Conservation (phyloP, 2,888 invertebrate species). For the Drosophila leonis region DNA sequence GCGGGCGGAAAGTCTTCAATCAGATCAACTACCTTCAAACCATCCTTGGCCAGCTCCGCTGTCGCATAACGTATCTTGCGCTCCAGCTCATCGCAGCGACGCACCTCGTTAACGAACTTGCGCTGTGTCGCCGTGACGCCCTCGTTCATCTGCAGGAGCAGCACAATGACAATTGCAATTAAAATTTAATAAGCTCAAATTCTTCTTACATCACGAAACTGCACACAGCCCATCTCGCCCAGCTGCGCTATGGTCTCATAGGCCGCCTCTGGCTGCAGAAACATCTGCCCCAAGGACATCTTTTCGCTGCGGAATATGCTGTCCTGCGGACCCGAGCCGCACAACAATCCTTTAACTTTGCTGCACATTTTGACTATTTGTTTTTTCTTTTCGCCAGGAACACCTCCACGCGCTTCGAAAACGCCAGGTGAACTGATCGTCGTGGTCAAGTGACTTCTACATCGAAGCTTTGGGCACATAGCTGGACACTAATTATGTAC, state of each 20-base stretch:
- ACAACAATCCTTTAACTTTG: slow-evolving; percentile 51
- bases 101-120: slow-evolving; percentile 93
- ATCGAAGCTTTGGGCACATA: slow-evolving; percentile 35
- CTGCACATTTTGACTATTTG: slow-evolving; percentile 29
- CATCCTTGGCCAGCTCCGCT: slow-evolving; percentile 91
- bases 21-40: slow-evolving; percentile 90
- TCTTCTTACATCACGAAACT: slow-evolving; percentile 94
- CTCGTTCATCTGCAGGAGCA: slow-evolving; percentile 88
- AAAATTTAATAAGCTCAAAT: not conserved
- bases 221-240: slow-evolving; percentile 96
- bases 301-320: slow-evolving; percentile 94
- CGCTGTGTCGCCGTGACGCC: slow-evolving; percentile 92
- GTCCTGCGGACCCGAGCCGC: slow-evolving; percentile 85
- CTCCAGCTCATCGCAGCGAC: slow-evolving; percentile 94
- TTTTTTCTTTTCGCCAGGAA: slow-evolving; percentile 18
- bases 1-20: slow-evolving; percentile 89
- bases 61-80: slow-evolving; percentile 92
- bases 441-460: slow-evolving; percentile 66
- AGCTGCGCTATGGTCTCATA: slow-evolving; percentile 96
- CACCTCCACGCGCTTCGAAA: slow-evolving; percentile 42
- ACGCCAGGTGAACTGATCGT: slow-evolving; percentile 65
- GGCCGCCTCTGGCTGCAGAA: slow-evolving; percentile 97
- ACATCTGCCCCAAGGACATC: slow-evolving; percentile 96
- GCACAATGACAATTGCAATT: not conserved
- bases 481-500: slow-evolving; percentile 30